Percentiles rank a stretch among this genome's conserved stretches.
Conservation (phyloP, 2,888 invertebrate species). For the Gerosis bhagava region DNA sequence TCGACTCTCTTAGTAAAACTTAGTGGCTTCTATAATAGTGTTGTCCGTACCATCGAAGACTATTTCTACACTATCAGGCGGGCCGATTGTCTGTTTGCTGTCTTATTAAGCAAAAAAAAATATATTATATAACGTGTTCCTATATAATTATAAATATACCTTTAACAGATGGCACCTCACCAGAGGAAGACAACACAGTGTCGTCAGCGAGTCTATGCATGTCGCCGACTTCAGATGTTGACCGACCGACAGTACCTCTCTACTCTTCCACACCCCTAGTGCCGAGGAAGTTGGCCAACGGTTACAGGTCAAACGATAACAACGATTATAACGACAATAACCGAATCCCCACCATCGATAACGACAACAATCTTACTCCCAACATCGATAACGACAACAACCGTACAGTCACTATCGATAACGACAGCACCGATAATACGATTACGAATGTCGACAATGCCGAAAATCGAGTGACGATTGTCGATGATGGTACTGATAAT, state of each 20-base stretch:
- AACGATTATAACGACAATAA: conserved; percentile 3
- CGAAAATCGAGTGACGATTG: conserved; percentile 1
- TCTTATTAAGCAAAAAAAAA: no score
- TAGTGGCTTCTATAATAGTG: no score
- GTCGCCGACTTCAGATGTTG: conserved; percentile 49
- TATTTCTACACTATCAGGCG: no score
- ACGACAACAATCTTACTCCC: no score
- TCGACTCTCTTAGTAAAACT: no score
- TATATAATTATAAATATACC: no score
- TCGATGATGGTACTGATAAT: conserved; percentile 4
- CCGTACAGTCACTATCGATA: conserved; percentile 7
- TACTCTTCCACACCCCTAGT: conserved; percentile 54
- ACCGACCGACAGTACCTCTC: conserved; percentile 38
- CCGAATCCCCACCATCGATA: conserved; percentile 5
- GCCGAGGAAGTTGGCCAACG: conserved; percentile 48
- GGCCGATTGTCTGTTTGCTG: no score
- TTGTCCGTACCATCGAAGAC: no score
- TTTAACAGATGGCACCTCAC: conserved; percentile 57
- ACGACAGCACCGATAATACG: conserved; percentile 12
- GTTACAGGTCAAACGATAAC: conserved; percentile 41
- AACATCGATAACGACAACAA: conserved; percentile 9
- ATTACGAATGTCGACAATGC: background rate
- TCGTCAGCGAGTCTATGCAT: conserved; percentile 71
- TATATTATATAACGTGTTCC: no score
- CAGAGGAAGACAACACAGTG: conserved; percentile 64